phyloP scores from a whole-genome alignment of 2,888 invertebrate species.

The Spialia ferax region DNA sequence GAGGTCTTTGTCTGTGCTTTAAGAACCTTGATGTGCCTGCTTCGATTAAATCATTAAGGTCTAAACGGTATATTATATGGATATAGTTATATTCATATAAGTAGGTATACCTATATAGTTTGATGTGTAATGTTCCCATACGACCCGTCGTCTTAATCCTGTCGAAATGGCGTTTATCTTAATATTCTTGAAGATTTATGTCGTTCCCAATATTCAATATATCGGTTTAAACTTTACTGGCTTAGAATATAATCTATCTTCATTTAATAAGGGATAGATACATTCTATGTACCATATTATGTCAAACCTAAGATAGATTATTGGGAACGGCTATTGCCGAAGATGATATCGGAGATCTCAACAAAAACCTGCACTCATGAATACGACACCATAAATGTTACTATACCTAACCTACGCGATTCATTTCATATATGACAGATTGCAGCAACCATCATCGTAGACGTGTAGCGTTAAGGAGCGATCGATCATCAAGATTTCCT shows the following conservation, averaged over 20 bases:
- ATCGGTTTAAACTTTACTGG: no score
- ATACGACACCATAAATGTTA: neutral
- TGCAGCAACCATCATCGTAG: neutral
- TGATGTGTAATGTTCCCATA: neutral
- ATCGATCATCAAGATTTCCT: neutral
- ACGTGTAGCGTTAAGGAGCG: neutral
- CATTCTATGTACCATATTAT: no score
- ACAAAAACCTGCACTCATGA: neutral
- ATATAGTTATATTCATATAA: no score
- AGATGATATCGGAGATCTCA: no score
- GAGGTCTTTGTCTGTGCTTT: conserved; percentile 2
- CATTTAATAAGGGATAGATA: no score
- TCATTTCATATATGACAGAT: neutral
- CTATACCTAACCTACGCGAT: neutral
- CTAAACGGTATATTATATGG: no score
- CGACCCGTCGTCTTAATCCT: neutral
- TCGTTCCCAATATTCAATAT: no score
- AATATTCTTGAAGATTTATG: neutral
- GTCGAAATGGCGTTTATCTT: neutral
- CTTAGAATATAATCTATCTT: no score
- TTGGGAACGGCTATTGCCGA: no score
- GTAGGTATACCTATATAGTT: neutral
- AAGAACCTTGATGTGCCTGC: neutral
- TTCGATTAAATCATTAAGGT: neutral
- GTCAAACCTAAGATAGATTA: no score